Conservation (phyloP, 2,797 vertebrate genomes). For the Chrosomus eos region DNA sequence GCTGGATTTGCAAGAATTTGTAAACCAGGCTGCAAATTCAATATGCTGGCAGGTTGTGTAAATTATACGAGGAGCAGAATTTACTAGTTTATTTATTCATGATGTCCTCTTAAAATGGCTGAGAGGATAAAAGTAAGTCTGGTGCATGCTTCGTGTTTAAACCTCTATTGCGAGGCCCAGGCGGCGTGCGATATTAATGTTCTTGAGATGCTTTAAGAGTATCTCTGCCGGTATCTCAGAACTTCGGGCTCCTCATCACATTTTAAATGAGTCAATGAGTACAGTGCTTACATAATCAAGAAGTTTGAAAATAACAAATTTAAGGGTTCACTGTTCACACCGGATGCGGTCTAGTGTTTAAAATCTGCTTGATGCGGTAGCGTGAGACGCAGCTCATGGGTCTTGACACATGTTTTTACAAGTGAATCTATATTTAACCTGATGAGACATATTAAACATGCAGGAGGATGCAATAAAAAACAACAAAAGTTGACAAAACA, state of each 20-base stretch:
- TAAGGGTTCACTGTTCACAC: background rate
- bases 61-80: slow-evolving; percentile 66
- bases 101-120: slow-evolving; percentile 51
- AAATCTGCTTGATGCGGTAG: background rate
- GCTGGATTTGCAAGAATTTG: slow-evolving; percentile 50
- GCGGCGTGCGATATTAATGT: slow-evolving; percentile 40
- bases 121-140: slow-evolving; percentile 50
- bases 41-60: slow-evolving; percentile 52
- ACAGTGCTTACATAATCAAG: slow-evolving; percentile 17
- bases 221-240: background rate
- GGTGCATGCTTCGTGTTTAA: slow-evolving; percentile 47
- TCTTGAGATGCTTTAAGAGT: slow-evolving; percentile 37
- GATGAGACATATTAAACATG: background rate
- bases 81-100: slow-evolving; percentile 75
- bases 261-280: slow-evolving; percentile 24
- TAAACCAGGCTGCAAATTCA: slow-evolving; percentile 50
- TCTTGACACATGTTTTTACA: background rate
- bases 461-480: background rate
- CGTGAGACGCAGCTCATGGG: background rate
- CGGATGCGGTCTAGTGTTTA: background rate
- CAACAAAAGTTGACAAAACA: background rate
- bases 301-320: background rate
- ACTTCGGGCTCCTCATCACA: slow-evolving; percentile 32
- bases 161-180: slow-evolving; percentile 1
- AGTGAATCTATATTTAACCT: background rate